These are phyloP conservation scores for Drosophila guanche DNA, from an alignment of 1,140 invertebrate genomes.

Conservation along the genomic window DNA sequence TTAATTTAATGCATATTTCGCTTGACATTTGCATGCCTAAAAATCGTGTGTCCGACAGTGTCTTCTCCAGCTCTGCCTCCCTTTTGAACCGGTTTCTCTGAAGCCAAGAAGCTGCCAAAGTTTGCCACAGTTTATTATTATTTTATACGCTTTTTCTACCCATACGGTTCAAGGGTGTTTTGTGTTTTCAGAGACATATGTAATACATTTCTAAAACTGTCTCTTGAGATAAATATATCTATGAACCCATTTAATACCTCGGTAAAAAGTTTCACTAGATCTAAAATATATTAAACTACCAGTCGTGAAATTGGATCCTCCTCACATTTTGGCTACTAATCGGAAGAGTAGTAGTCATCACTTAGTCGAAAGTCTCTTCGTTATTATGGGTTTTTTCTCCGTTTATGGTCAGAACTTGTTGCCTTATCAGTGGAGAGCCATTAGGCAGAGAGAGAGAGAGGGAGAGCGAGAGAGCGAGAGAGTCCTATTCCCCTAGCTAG, in stretches of 20 bases:
- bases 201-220: too few relatives aligned
- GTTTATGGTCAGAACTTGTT: slow-evolving; percentile 55
- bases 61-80: not conserved
- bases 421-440: slow-evolving; percentile 56
- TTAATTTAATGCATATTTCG: slow-evolving; percentile 73
- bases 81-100: slow-evolving; percentile 7
- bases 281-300: too few relatives aligned
- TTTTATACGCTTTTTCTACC: slow-evolving; percentile 2
- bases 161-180: too few relatives aligned
- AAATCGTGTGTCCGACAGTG: slow-evolving; percentile 32
- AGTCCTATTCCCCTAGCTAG: slow-evolving; percentile 1
- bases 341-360: too few relatives aligned
- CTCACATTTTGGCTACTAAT: too few relatives aligned
- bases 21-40: slow-evolving; percentile 75
- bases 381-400: slow-evolving; percentile 32
- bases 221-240: too few relatives aligned
- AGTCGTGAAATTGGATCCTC: too few relatives aligned
- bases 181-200: too few relatives aligned
- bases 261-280: too few relatives aligned
- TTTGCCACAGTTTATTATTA: slow-evolving; percentile 42
- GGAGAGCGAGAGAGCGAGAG: slow-evolving; percentile 22
- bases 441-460: slow-evolving; percentile 29
- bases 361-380: slow-evolving; percentile 3
- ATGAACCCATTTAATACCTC: too few relatives aligned
- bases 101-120: not conserved